phyloP scores from a whole-genome alignment of 2,797 vertebrate genomes.

The Mionectes olivaceus region DNA sequence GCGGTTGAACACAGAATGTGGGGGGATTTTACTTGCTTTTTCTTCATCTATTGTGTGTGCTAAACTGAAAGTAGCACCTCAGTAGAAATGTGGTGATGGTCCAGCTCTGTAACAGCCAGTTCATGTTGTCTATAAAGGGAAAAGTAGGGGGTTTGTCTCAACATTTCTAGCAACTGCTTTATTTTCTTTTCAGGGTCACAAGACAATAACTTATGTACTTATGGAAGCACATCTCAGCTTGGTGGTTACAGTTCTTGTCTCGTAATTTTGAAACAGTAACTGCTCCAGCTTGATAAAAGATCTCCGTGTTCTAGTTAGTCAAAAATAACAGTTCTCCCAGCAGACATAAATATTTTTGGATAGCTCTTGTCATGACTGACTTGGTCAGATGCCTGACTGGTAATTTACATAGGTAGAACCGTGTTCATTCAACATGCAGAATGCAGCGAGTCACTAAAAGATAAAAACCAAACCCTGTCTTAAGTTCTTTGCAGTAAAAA shows the following conservation, averaged over 20 bases:
- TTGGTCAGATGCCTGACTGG: neutral
- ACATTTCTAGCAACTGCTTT: constrained; percentile 21
- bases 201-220: neutral
- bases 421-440: neutral
- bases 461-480: neutral
- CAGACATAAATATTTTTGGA: neutral
- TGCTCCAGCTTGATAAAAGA: neutral
- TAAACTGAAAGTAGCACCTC: neutral
- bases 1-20: neutral
- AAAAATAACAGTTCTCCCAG: neutral
- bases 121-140: neutral
- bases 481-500: neutral
- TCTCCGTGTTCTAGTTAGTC: neutral
- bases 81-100: neutral
- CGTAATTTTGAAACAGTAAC: neutral
- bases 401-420: neutral
- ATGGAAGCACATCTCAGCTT: neutral
- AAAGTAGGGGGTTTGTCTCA: neutral
- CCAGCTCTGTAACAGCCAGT: constrained; percentile 8
- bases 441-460: neutral
- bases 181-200: neutral
- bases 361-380: neutral
- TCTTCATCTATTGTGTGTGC: neutral
- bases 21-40: neutral
- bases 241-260: neutral